Conservation (phyloP, 2,113 vertebrate species). For the Turnix velox region DNA sequence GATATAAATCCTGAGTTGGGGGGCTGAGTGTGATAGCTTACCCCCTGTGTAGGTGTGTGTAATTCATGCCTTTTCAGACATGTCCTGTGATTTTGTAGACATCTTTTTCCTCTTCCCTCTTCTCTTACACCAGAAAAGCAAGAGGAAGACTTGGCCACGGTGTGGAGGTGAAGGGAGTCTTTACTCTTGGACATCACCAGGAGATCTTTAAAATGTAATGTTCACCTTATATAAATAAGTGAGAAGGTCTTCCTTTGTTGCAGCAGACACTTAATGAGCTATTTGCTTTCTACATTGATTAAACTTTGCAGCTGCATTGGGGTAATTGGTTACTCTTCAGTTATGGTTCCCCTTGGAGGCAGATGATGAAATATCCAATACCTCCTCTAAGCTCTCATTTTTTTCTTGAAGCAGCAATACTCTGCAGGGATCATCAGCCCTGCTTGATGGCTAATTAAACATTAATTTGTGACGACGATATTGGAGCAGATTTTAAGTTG, state of each 20-base stretch:
- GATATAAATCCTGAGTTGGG: not conserved
- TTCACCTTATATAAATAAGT: not conserved
- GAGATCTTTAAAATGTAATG: not conserved
- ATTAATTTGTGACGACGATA: constrained; percentile 9
- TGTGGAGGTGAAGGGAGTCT: not conserved
- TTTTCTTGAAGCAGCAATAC: constrained; percentile 11
- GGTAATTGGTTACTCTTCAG: not conserved
- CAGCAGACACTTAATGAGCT: not conserved
- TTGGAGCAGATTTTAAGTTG: constrained; percentile 46
- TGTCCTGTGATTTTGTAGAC: not conserved
- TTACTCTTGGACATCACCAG: not conserved
- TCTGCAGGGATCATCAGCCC: not conserved
- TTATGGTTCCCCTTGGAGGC: not conserved
- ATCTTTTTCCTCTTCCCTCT: not conserved
- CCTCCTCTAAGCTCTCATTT: not conserved
- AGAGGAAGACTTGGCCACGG: not conserved
- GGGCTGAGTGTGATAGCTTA: not conserved
- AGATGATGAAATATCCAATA: not conserved
- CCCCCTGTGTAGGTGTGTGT: not conserved
- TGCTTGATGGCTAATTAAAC: constrained; percentile 60
- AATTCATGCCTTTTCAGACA: not conserved
- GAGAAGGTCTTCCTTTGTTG: not conserved
- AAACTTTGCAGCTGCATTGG: not conserved
- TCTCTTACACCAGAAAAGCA: not conserved
- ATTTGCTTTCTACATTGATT: not conserved